A percentile compares a stretch with the other conserved stretches of the same genome.
Evolutionary conservation across 2,888 invertebrate species (phyloP).

Genomic region (Leucoma salicis): DNA sequence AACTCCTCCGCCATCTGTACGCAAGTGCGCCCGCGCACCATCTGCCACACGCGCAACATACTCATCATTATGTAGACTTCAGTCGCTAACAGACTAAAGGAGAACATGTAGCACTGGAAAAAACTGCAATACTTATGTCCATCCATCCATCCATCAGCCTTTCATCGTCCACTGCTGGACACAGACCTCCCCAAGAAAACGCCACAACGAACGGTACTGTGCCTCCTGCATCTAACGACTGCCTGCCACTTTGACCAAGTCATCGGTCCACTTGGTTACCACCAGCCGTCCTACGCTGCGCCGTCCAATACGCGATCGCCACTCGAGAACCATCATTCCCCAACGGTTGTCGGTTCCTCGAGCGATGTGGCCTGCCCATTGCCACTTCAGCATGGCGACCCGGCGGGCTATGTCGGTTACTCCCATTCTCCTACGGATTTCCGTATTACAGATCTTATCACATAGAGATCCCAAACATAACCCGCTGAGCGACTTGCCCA

Average conservation of each 20-base stretch:
- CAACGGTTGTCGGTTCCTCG: not conserved
- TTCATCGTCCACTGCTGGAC: not conserved
- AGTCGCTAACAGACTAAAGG: too few species aligned
- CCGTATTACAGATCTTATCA: not conserved
- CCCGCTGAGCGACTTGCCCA: too few species aligned
- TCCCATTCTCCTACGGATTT: not conserved
- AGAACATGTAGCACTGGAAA: too few species aligned
- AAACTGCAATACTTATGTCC: too few species aligned
- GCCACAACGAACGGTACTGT: not conserved
- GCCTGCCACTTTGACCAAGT: not conserved
- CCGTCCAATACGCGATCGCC: not conserved
- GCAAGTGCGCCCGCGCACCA: slow-evolving; percentile 66
- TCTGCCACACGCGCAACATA: slow-evolving; percentile 42
- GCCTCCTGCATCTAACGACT: not conserved
- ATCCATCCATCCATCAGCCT: too few species aligned
- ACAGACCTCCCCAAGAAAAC: not conserved
- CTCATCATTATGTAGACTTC: too few species aligned
- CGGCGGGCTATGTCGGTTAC: not conserved
- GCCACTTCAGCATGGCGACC: not conserved
- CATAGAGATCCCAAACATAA: too few species aligned
- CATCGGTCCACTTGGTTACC: not conserved
- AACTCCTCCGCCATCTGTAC: slow-evolving; percentile 88
- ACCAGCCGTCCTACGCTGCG: too few species aligned
- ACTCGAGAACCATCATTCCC: not conserved
- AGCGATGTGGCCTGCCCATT: not conserved